Base-by-base conservation (phyloP, 2,888 invertebrate genomes). In the Athalia circularis region DNA sequence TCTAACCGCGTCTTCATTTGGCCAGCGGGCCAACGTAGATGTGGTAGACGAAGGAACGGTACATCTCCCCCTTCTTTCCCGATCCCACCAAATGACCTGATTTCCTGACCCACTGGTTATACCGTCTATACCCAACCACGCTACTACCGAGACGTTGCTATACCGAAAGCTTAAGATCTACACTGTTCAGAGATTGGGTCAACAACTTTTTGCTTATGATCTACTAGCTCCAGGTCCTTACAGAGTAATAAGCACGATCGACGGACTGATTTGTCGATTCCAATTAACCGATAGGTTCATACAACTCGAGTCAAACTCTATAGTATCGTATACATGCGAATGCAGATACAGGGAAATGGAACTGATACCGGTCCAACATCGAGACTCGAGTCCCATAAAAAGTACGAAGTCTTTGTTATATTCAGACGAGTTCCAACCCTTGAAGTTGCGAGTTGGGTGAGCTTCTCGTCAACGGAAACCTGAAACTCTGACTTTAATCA, bases 91-190 rank as follows among this genome's bases (percentile, higher is more conserved):
- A 48, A 79, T 82, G 84, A 82, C 85, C 85, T 82, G 82, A 85
- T 85, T 85, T 85, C 80, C 82, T 85, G 84, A 85, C 85, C 85
- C 81, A 85, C 80, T 85, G 84, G 78, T 81, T 65, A 59, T 72
- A 29, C 29, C 75, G 50, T 50, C 62, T 64, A 50, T 50, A 62
- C 29, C 75, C 64, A 75, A 29, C 29, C 29, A 29, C 29, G 29
- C 29, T 62, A 62, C 75, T 52, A 75, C 64, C 52, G 62, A 48
- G 75, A 72, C 72, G 48, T 11, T 11, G 15, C 62, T 48, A 62
- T 29, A 29, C 29, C 2, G 0, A 29, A 29, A 29, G 29, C 29
- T 29, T 29, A 8, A 62, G 62, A 13, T 62, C 13, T 62, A 15
- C 8, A 15, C 13, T 7, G 50, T 59, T 50, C 62, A 48, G 75